phyloP scores from a whole-genome alignment of 2,888 invertebrate species.

The Holacanthella duospinosa region DNA sequence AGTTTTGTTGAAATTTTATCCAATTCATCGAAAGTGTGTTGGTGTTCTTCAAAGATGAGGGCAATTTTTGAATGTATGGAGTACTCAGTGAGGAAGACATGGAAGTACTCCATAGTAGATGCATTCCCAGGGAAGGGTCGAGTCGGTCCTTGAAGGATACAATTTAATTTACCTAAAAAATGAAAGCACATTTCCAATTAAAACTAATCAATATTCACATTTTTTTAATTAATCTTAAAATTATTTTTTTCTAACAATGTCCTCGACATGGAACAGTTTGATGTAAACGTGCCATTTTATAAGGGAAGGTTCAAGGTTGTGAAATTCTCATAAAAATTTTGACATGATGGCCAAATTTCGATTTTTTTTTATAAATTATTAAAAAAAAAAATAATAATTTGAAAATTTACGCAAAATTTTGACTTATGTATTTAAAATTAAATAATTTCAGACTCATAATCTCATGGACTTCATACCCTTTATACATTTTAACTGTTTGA shows the following conservation, averaged over 20 bases:
- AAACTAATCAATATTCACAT: not conserved
- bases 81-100: constrained; percentile 1
- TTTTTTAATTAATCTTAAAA: not conserved
- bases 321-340: too few relatives aligned
- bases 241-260: not conserved
- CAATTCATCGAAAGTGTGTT: constrained; percentile 14
- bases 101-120: constrained; percentile 15
- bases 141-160: constrained; percentile 9
- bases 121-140: constrained; percentile 17
- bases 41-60: constrained; percentile 1
- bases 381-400: too few relatives aligned
- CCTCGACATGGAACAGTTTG: not conserved
- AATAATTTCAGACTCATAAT: too few relatives aligned
- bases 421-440: too few relatives aligned
- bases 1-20: constrained; percentile 15
- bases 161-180: constrained; percentile 7
- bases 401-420: too few relatives aligned
- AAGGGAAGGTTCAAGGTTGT: too few relatives aligned
- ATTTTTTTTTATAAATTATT: too few relatives aligned
- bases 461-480: too few relatives aligned
- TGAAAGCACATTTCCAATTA: not conserved
- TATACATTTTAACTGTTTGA: too few relatives aligned
- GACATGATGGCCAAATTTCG: too few relatives aligned
- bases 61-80: constrained; percentile 8
- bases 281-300: too few relatives aligned